These are phyloP conservation scores for Cistogaster globosa DNA, from an alignment of 2,888 invertebrate genomes.

Conservation along the genomic window DNA sequence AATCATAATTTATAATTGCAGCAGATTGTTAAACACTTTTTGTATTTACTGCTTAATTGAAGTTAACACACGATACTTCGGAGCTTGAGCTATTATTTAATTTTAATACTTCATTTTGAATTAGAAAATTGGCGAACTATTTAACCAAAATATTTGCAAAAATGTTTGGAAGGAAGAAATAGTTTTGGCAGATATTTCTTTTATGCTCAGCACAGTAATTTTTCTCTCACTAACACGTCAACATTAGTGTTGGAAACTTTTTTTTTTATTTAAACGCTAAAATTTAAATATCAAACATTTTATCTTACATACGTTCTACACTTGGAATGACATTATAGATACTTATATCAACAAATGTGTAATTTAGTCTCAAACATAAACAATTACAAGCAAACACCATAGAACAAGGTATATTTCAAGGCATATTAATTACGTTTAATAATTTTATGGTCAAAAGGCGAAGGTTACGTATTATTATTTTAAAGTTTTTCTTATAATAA, in stretches of 20 bases:
- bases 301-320: no score
- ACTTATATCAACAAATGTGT: no score
- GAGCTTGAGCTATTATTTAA: not conserved
- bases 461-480: no score
- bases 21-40: not conserved
- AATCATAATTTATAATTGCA: slow-evolving; percentile 40
- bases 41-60: slow-evolving; percentile 9
- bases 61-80: not conserved
- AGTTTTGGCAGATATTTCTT: slow-evolving; percentile 41
- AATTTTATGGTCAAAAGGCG: no score
- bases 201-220: not conserved
- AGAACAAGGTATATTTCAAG: no score
- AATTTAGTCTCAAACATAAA: no score
- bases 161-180: slow-evolving; percentile 4
- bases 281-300: no score
- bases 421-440: no score
- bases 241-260: slow-evolving; percentile 27
- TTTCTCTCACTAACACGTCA: slow-evolving; percentile 32
- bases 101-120: slow-evolving; percentile 45
- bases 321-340: no score
- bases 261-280: no score
- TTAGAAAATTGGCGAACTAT: slow-evolving; percentile 8
- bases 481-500: no score
- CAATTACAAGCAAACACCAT: no score
- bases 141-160: slow-evolving; percentile 15